phyloP scores from a whole-genome alignment of 2,888 invertebrate species.

The Acleris cristana region DNA sequence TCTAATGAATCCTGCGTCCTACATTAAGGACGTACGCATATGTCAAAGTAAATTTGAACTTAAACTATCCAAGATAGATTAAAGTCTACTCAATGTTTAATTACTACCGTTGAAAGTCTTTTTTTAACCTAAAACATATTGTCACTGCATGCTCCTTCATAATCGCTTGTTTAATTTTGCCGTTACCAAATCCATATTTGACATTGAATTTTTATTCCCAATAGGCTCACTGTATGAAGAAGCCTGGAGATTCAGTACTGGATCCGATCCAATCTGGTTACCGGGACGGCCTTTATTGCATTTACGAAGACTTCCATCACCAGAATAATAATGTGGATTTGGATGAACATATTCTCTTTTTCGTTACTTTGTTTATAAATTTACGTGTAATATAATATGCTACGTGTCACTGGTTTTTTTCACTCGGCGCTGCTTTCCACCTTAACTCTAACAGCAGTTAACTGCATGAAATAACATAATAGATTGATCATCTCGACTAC shows the following conservation, averaged over 20 bases:
- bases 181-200: constrained; percentile 77
- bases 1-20: too few species aligned
- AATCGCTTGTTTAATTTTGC: constrained; percentile 17
- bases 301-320: constrained; percentile 67
- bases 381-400: constrained; percentile 63
- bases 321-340: constrained; percentile 68
- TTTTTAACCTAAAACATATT: too few species aligned
- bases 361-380: constrained; percentile 62
- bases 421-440: constrained; percentile 39
- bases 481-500: background rate
- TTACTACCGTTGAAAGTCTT: too few species aligned
- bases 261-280: constrained; percentile 55
- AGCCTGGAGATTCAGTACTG: constrained; percentile 53
- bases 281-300: constrained; percentile 63
- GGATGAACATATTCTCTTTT: constrained; percentile 58
- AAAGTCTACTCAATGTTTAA: too few species aligned
- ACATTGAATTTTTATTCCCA: constrained; percentile 69
- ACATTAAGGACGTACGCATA: too few species aligned
- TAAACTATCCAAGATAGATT: too few species aligned
- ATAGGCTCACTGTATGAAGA: constrained; percentile 82
- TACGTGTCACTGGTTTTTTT: constrained; percentile 56
- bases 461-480: constrained; percentile 22
- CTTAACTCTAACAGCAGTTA: constrained; percentile 10
- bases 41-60: too few species aligned
- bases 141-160: background rate